Evolutionary conservation across 1,140 invertebrate genomes (phyloP).

Genomic region (Hyles vespertilio): DNA sequence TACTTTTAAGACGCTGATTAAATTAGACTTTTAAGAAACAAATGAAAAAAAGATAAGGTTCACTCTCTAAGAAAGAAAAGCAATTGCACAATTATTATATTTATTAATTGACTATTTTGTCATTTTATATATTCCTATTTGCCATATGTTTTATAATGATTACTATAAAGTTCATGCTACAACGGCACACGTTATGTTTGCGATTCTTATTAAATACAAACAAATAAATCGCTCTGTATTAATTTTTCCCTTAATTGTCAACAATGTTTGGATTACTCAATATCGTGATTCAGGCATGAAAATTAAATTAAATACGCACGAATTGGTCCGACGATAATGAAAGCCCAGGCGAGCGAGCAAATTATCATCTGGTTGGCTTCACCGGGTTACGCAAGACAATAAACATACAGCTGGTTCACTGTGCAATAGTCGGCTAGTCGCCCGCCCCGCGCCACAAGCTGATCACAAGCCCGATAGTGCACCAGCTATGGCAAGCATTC

Average conservation of each 20-base stretch:
- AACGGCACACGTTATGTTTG: too few species aligned
- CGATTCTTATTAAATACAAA: neutral
- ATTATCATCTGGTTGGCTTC: constrained; percentile 56
- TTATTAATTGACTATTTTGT: too few species aligned
- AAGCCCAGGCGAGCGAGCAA: constrained; percentile 51
- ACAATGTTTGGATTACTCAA: constrained; percentile 22
- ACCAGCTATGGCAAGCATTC: constrained; percentile 48
- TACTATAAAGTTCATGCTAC: too few species aligned
- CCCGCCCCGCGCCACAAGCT: constrained; percentile 49
- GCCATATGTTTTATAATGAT: too few species aligned
- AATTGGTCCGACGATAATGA: constrained; percentile 50
- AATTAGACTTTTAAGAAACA: too few species aligned
- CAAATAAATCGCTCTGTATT: neutral
- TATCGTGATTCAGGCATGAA: constrained; percentile 35
- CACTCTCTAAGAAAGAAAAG: too few species aligned
- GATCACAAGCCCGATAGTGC: constrained; percentile 65
- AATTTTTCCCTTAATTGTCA: neutral
- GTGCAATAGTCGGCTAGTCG: constrained; percentile 56
- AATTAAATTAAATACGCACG: constrained; percentile 63
- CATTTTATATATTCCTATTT: too few species aligned
- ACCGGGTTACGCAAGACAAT: constrained; percentile 62
- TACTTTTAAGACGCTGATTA: too few species aligned
- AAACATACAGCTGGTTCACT: constrained; percentile 48
- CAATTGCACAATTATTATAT: too few species aligned
- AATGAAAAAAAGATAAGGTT: too few species aligned